Conservation (phyloP, 92 coral and sea anemone species). For the Paramuricea clavata region DNA sequence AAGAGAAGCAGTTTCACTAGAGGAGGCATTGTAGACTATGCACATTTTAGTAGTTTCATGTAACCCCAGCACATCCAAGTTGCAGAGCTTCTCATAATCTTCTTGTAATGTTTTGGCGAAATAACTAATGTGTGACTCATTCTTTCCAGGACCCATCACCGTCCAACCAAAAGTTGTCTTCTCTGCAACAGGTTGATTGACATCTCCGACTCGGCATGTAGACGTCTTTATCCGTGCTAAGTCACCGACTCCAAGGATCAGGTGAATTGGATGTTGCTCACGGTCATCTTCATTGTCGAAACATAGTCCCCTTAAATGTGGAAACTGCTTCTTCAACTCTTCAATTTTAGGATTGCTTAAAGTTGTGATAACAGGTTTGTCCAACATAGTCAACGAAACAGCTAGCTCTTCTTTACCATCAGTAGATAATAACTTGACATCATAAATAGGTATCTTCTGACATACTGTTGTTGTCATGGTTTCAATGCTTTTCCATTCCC, state of each 20-base stretch:
- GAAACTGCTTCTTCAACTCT: conserved; percentile 7
- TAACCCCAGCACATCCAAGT: too few relatives aligned
- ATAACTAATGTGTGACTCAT: too few relatives aligned
- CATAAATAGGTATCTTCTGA: conserved; percentile 6
- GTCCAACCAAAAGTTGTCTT: conserved; percentile 36
- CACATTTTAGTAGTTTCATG: conserved; percentile 43
- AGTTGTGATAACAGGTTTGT: conserved; percentile 10
- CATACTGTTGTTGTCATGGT: conserved; percentile 14
- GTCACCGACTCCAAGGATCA: conserved; percentile 47
- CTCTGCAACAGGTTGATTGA: conserved; percentile 36
- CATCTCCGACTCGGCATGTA: too few relatives aligned
- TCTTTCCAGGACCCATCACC: conserved; percentile 35
- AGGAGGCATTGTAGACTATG: conserved; percentile 33
- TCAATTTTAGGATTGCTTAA: too few relatives aligned
- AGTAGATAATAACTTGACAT: conserved; percentile 4
- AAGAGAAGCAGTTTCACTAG: conserved; percentile 20
- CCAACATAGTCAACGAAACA: not conserved
- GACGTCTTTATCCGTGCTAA: conserved; percentile 29
- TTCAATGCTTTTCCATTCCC: conserved; percentile 41
- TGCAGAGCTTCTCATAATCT: conserved; percentile 40
- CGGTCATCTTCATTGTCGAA: conserved; percentile 37
- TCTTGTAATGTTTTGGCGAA: not conserved
- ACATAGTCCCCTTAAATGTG: conserved; percentile 6
- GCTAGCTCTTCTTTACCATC: not conserved
- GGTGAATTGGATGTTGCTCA: conserved; percentile 19